Evolutionary conservation across 2,113 vertebrate species (phyloP).

Genomic region (Macrotus californicus): DNA sequence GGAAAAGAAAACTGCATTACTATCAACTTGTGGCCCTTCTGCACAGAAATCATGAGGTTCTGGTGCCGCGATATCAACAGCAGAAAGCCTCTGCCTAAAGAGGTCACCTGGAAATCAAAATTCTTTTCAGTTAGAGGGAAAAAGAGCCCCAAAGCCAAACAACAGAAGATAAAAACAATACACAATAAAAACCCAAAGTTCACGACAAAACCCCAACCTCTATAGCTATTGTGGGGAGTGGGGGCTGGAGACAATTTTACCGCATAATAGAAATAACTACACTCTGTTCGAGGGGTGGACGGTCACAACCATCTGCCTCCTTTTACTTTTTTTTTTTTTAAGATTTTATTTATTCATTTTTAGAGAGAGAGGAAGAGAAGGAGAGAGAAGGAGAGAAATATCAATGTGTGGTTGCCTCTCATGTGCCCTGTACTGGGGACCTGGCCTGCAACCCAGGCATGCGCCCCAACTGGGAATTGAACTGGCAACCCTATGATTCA

Average conservation of each 20-base stretch:
- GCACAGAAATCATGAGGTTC: constrained; percentile 72
- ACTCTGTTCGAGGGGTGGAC: not conserved
- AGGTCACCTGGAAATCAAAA: constrained; percentile 75
- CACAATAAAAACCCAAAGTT: not conserved
- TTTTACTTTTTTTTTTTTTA: not conserved
- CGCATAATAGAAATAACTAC: not conserved
- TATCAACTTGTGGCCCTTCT: constrained; percentile 71
- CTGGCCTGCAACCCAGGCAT: too few species aligned
- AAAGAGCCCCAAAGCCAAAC: not conserved
- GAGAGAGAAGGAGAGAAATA: too few species aligned
- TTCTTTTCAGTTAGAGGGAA: constrained; percentile 36
- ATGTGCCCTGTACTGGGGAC: too few species aligned
- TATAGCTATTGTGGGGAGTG: not conserved
- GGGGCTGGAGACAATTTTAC: not conserved
- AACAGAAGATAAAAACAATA: not conserved
- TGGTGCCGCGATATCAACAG: constrained; percentile 75
- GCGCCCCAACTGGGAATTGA: too few species aligned
- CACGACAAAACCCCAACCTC: not conserved
- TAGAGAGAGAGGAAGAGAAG: too few species aligned
- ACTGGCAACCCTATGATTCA: too few species aligned
- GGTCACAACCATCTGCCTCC: not conserved
- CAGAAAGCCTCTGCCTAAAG: constrained; percentile 64
- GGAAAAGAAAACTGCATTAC: constrained; percentile 70
- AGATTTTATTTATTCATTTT: too few species aligned
- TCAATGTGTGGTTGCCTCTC: too few species aligned